phyloP scores from a whole-genome alignment of 2,797 vertebrate genomes.

The Acipenser transmontanus region DNA sequence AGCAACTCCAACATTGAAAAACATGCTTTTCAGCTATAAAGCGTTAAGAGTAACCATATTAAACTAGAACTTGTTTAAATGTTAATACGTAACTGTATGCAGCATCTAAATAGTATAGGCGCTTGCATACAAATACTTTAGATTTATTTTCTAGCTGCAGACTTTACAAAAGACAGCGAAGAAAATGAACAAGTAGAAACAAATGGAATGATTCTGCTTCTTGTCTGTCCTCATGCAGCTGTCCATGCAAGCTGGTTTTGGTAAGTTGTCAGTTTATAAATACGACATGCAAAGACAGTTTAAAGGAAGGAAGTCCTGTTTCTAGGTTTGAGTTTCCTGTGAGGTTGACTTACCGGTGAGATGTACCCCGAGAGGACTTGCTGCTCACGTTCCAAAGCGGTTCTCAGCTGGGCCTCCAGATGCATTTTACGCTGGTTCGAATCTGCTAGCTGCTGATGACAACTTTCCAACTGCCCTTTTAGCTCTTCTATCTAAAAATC shows the following conservation, averaged over 20 bases:
- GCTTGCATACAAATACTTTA: slow-evolving; percentile 33
- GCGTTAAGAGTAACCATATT: slow-evolving; percentile 18
- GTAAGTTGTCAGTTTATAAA: slow-evolving; percentile 45
- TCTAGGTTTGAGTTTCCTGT: neutral
- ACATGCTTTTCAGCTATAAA: slow-evolving; percentile 15
- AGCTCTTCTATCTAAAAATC: slow-evolving; percentile 64
- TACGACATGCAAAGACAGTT: slow-evolving; percentile 65
- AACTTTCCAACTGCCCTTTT: slow-evolving; percentile 61
- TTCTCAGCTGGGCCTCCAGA: slow-evolving; percentile 62
- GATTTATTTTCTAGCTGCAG: slow-evolving; percentile 4
- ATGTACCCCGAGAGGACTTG: slow-evolving; percentile 63
- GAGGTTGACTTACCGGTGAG: slow-evolving; percentile 59
- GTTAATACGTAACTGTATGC: slow-evolving; percentile 26
- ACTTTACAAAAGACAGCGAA: slow-evolving; percentile 33
- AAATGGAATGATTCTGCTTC: slow-evolving; percentile 30
- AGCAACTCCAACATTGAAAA: slow-evolving; percentile 17
- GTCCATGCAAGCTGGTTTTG: slow-evolving; percentile 60
- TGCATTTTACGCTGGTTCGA: slow-evolving; percentile 65
- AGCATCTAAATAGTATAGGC: slow-evolving; percentile 26
- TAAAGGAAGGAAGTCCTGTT: slow-evolving; percentile 38
- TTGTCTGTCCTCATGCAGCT: slow-evolving; percentile 57
- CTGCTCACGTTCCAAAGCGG: slow-evolving; percentile 59
- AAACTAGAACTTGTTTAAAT: slow-evolving; percentile 3
- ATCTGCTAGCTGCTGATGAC: slow-evolving; percentile 64
- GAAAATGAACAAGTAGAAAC: slow-evolving; percentile 42